Base-by-base conservation (phyloP, 2,797 vertebrate genomes). In the Gastrophryne carolinensis region DNA sequence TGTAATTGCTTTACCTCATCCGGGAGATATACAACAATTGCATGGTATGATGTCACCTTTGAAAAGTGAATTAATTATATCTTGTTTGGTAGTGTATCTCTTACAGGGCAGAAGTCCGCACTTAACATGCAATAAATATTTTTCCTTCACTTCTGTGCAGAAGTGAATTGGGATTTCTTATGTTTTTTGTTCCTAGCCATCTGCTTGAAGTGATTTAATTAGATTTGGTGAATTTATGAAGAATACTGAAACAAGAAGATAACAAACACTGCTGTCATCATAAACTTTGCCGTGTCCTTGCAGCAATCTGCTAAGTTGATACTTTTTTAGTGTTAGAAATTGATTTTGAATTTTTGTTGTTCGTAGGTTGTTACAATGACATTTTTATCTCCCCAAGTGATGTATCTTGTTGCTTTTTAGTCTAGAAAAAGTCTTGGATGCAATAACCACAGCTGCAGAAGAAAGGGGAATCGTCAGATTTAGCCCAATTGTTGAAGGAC, bases 391-490 rank as follows among this genome's bases (percentile, higher is more conserved):
- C 67, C 11, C 11, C 5, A 13, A 21, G 58, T 71, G 60, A 78
- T 78, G 66, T 64, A 72, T 75, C 29, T 84, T 66, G 29, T 78
- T 44, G 72, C 81, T 81, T 86, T 49, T 24, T 81, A 99, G 97
- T 79, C 86, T 99, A 86, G 97, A 98, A 91, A 98, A 98, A 84
- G 93, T 98, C 83, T 91, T 99, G 82, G 96, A 98, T 89, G 97
- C 96, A 80, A 85, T 99, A 86, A 96, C 96, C 69, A 87, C 89
- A 78, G 93, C 93, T 72, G 95, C 93, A 75, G 96, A 98, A 84
- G 92, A 93, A 85, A 90, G 83, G 80, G 88, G 85, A 65, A 86
- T 87, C 27, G 92, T 91, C 71, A 92, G 97, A 83, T 99, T 98
- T 86, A 90, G 88, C 83, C 91, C 93, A 73, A 94, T 99, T 84